Evolutionary conservation across 2,888 invertebrate genomes (phyloP), one percentile per base, ranked within the genome.

Genomic region (Polyommatus icarus): DNA sequence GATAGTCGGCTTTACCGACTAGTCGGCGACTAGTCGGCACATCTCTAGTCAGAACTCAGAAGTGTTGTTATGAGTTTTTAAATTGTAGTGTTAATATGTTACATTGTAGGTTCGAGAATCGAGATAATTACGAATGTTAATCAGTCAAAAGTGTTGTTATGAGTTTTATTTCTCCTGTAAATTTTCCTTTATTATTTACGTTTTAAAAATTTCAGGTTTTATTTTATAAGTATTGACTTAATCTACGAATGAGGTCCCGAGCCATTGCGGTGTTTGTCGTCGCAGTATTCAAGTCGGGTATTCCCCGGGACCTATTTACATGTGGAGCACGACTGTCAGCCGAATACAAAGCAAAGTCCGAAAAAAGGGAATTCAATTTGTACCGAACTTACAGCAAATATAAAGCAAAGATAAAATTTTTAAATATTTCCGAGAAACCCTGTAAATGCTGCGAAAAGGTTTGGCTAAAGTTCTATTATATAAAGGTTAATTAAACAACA

Each of bases 281-380:
- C 29, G 73, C 46, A 3, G 1, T 46, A 73, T 20, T 73, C 73
- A 24, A 40, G 20, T 73, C 73, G 40, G 46, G 73, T 40, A 40
- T 20, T 46, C 20, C 6, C 50, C 54, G 29, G 6, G 50, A 29
- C 24, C 18, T 29, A 75, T 75, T 75, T 29, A 75, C 54, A 75
- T 54, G 50, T 6, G 7, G 29, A 75, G 46, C 54, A 50, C 75
- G 75, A 24, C 5, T 50, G 73, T 73, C 75, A 73, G 29, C 50
- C 7, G 18, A 75, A 50, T 50, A 54, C 50, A 75, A 75, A 75
- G 18, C 75, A 73, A 71, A 40, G 73, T 32, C 54, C 75, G 29
- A 54, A 54, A 50, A 75, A 75, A 20, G 15, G 54, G 73, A 73
- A 75, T 75, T 54, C 75, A 75, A 75, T 75, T 73, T 50, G 46